phyloP scores from a whole-genome alignment of 1,140 invertebrate species.

The Leptinotarsa texana region DNA sequence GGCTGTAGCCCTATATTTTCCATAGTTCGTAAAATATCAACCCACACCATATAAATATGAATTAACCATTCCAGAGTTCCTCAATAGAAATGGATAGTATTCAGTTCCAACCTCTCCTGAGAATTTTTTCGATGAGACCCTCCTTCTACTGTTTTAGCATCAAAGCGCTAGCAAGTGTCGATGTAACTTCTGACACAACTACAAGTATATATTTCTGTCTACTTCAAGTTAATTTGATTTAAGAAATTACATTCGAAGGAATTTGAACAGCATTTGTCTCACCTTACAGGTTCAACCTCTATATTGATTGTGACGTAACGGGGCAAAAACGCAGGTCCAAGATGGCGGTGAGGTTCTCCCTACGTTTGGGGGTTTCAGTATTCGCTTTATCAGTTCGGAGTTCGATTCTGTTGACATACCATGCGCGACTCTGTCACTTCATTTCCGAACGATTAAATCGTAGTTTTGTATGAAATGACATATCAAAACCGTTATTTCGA shows the following conservation, averaged over 20 bases:
- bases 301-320: slow-evolving; percentile 53
- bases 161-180: not conserved
- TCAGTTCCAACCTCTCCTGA: not conserved
- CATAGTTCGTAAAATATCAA: too few species aligned
- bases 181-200: not conserved
- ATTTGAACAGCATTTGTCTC: slow-evolving; percentile 19
- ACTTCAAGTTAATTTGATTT: not conserved
- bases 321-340: slow-evolving; percentile 47
- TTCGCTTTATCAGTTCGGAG: slow-evolving; percentile 29
- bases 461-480: slow-evolving; percentile 17
- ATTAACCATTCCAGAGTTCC: too few species aligned
- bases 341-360: slow-evolving; percentile 39
- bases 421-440: slow-evolving; percentile 26
- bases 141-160: not conserved
- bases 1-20: too few species aligned
- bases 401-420: slow-evolving; percentile 32
- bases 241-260: slow-evolving; percentile 10
- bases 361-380: slow-evolving; percentile 36
- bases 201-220: not conserved
- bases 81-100: not conserved
- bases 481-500: slow-evolving; percentile 27
- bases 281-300: slow-evolving; percentile 29
- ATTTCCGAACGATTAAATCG: not conserved
- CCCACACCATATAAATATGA: too few species aligned
- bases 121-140: not conserved